These are phyloP conservation scores for Netelia inedita DNA, from an alignment of 2,888 invertebrate genomes.

Conservation along the genomic window DNA sequence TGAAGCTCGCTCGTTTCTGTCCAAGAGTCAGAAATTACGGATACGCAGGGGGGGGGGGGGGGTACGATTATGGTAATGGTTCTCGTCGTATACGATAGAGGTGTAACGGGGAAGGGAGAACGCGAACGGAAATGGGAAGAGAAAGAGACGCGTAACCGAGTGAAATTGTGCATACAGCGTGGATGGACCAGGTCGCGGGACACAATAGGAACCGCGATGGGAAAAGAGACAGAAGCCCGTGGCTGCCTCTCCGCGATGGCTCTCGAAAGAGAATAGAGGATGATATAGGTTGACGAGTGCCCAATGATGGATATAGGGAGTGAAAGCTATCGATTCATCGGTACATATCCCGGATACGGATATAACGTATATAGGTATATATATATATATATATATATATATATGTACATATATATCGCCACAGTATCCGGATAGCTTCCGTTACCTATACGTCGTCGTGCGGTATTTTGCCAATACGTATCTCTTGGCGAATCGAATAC, in stretches of 20 bases:
- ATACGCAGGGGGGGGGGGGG: conserved; percentile 30
- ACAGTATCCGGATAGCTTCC: not conserved
- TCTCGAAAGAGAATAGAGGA: conserved; percentile 72
- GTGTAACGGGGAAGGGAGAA: conserved; percentile 7
- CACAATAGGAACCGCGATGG: conserved; percentile 51
- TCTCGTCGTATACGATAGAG: conserved; percentile 8
- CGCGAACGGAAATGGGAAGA: conserved; percentile 22
- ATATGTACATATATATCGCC: conserved; percentile 8
- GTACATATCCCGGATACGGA: conserved; percentile 56
- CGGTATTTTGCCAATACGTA: not conserved
- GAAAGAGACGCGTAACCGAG: conserved; percentile 33
- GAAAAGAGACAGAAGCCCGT: conserved; percentile 48
- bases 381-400: conserved; percentile 53
- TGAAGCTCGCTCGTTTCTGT: conserved; percentile 40
- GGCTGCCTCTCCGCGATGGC: conserved; percentile 48
- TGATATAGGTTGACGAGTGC: conserved; percentile 72
- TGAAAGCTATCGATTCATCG: conserved; percentile 71
- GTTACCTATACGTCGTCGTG: not conserved
- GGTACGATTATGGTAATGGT: conserved; percentile 61
- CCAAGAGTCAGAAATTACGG: conserved; percentile 61
- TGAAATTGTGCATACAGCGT: conserved; percentile 42
- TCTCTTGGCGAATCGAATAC: not conserved
- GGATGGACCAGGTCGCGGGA: conserved; percentile 50
- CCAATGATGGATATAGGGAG: conserved; percentile 60
- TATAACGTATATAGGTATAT: conserved; percentile 43